Conservation (phyloP, 2,888 invertebrate genomes). For the Hydraecia micacea region DNA sequence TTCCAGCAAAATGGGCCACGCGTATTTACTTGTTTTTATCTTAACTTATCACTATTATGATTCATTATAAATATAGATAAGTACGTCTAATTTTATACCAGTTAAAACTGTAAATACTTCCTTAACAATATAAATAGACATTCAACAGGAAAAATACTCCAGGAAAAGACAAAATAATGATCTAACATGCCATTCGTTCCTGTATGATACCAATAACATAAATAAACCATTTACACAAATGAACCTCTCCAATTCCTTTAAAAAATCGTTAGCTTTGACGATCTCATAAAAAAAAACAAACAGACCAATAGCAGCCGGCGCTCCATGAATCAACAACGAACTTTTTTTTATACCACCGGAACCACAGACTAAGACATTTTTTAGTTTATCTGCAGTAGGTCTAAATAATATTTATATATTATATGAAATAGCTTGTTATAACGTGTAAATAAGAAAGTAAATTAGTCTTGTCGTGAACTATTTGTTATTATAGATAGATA, state of each 20-base stretch:
- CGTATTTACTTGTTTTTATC: background rate
- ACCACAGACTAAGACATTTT: conserved; percentile 47
- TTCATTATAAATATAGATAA: background rate
- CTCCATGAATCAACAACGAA: conserved; percentile 57
- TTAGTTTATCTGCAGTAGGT: conserved; percentile 28
- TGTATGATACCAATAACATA: conserved; percentile 11
- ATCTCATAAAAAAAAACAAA: conserved; percentile 46
- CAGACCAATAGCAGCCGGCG: conserved; percentile 47
- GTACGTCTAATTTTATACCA: background rate
- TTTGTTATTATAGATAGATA: background rate
- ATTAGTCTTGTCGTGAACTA: background rate
- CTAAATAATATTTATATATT: background rate
- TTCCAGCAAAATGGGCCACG: background rate
- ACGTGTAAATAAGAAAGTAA: conserved; percentile 1
- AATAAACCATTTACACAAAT: conserved; percentile 10
- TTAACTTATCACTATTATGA: background rate
- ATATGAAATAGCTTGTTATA: background rate
- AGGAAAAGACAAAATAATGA: conserved; percentile 24
- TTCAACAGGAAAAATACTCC: conserved; percentile 24
- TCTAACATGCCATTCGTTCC: background rate
- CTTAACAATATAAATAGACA: conserved; percentile 12
- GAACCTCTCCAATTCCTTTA: conserved; percentile 16
- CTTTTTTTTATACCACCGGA: conserved; percentile 43
- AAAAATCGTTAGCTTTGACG: conserved; percentile 54
- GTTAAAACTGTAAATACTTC: background rate